These are phyloP conservation scores for Campoletis sonorensis DNA, from an alignment of 1,140 invertebrate genomes.

Conservation along the genomic window DNA sequence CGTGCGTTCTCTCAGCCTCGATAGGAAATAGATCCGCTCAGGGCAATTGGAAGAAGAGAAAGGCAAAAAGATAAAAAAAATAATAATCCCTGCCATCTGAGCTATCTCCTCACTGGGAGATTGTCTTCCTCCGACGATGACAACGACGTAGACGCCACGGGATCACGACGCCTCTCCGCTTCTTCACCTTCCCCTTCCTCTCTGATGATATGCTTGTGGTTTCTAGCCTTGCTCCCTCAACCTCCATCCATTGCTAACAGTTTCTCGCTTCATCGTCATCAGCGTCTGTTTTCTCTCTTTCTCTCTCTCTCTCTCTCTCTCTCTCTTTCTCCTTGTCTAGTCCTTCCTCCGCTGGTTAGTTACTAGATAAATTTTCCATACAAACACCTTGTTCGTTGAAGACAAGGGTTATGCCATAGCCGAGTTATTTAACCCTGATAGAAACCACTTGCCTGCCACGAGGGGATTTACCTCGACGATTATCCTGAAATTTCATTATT, in stretches of 20 bases:
- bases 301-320: conserved; percentile 7
- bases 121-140: conserved; percentile 69
- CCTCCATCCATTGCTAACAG: neutral
- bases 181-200: conserved; percentile 52
- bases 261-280: neutral
- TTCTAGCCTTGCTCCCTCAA: neutral
- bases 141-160: conserved; percentile 3
- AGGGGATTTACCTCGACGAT: conserved; percentile 70
- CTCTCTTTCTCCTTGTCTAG: neutral
- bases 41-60: conserved; percentile 65
- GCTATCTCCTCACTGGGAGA: conserved; percentile 76
- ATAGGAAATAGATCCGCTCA: conserved; percentile 76
- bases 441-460: conserved; percentile 35
- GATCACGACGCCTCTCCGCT: conserved; percentile 24
- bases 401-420: conserved; percentile 57
- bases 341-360: neutral
- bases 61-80: conserved; percentile 53
- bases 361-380: conserved; percentile 3
- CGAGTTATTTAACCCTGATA: conserved; percentile 27
- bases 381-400: conserved; percentile 9
- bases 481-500: conserved; percentile 77
- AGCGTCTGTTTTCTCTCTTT: neutral
- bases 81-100: conserved; percentile 35
- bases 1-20: conserved; percentile 39
- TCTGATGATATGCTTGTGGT: conserved; percentile 37